Evolutionary conservation across 1,140 invertebrate species (phyloP).

Genomic region (Adelges cooleyi): DNA sequence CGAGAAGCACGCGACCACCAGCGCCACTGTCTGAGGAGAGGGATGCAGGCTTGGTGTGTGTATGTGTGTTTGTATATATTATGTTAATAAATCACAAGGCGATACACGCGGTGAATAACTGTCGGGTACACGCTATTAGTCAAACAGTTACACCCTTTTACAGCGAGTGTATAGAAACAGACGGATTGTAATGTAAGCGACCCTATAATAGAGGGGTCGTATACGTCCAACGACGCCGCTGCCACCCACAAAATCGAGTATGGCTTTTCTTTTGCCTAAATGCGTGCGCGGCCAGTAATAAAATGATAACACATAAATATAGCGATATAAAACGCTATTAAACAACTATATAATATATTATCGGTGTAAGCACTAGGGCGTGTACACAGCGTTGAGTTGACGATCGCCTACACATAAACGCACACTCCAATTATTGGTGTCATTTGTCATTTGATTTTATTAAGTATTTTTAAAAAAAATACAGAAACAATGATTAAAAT

Average conservation of each 20-base stretch:
- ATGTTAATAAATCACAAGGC: constrained; percentile 23
- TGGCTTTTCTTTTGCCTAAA: background rate
- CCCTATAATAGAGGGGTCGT: background rate
- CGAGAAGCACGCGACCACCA: background rate
- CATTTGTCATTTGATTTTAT: no score
- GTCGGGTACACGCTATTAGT: constrained; percentile 25
- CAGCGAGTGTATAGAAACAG: no score
- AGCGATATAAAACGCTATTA: constrained; percentile 10
- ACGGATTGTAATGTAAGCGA: background rate
- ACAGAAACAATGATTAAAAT: no score
- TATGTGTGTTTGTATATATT: no score
- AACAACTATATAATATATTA: background rate
- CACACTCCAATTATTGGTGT: no score
- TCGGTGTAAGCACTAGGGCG: no score
- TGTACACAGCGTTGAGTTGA: no score
- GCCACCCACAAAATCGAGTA: constrained; percentile 20
- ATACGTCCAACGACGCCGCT: constrained; percentile 1
- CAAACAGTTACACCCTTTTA: constrained; percentile 27
- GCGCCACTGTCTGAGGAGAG: background rate
- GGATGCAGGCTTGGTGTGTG: no score
- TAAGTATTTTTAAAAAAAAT: no score
- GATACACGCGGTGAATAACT: constrained; percentile 17
- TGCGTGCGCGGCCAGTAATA: no score
- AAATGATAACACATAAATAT: constrained; percentile 2
- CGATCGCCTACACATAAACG: no score